A percentile compares a stretch with the other conserved stretches of the same genome.
These are phyloP conservation scores for Tenthredo distinguenda DNA, from an alignment of 2,888 invertebrate species.

Conservation along the genomic window DNA sequence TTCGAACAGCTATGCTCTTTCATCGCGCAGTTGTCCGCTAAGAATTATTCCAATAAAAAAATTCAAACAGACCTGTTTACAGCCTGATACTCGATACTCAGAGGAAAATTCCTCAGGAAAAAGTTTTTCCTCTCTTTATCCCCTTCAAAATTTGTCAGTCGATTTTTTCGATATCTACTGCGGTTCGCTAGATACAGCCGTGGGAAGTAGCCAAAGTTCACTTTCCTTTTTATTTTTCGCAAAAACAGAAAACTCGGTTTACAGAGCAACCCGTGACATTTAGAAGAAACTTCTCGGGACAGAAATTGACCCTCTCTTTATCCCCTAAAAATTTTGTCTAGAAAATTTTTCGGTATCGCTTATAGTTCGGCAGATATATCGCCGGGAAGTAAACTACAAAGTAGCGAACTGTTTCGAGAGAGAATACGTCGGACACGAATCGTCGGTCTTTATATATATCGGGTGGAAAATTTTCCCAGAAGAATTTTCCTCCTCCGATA, in stretches of 20 bases:
- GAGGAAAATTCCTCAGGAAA: not conserved
- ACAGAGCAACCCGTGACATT: not conserved
- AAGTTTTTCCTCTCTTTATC: not conserved
- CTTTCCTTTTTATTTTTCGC: not conserved
- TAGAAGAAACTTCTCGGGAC: not conserved
- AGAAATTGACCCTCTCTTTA: not conserved
- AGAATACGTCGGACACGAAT: not conserved
- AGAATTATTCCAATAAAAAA: not conserved
- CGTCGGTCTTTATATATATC: too few species aligned
- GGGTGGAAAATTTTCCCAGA: too few species aligned
- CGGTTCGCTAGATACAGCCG: not conserved
- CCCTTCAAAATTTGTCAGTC: not conserved
- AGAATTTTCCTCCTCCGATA: too few species aligned
- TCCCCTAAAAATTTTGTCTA: not conserved
- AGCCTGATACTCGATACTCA: not conserved
- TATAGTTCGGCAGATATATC: not conserved
- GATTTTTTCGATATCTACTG: not conserved
- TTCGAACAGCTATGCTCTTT: not conserved
- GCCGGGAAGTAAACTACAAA: too few species aligned
- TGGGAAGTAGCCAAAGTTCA: not conserved
- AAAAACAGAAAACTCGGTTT: not conserved
- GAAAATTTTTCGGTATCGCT: not conserved
- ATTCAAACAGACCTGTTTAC: not conserved
- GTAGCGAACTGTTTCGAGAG: too few species aligned
- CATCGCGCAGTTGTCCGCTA: not conserved